Conservation (phyloP, 2,797 vertebrate genomes). For the Chloroceryle amazona region DNA sequence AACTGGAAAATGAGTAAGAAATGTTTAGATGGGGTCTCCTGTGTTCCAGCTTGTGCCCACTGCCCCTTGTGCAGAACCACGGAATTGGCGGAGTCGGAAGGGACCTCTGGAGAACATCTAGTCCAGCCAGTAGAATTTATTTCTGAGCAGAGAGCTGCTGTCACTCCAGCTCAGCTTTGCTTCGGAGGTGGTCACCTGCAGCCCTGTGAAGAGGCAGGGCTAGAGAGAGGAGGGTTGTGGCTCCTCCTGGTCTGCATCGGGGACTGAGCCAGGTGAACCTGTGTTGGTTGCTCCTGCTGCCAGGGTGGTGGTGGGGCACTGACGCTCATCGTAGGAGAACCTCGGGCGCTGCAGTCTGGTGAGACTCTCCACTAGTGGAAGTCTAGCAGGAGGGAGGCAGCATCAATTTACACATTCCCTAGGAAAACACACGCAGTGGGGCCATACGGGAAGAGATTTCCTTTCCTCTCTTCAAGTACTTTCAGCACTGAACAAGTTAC, state of each 20-base stretch:
- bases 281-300: neutral
- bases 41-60: too few species aligned
- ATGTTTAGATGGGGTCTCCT: neutral
- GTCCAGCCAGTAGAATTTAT: too few species aligned
- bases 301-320: rapidly evolving
- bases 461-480: neutral
- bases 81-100: too few species aligned
- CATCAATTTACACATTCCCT: rapidly evolving
- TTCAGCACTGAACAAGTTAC: neutral
- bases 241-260: neutral
- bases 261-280: neutral
- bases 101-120: too few species aligned
- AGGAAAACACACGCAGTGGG: neutral
- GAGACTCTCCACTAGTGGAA: neutral
- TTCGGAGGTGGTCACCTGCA: neutral
- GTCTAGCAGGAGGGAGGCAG: neutral
- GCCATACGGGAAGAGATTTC: neutral
- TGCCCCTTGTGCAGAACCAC: too few species aligned
- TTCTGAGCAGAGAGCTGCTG: neutral
- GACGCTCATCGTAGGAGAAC: rapidly evolving
- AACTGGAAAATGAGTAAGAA: neutral
- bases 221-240: neutral
- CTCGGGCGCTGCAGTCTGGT: neutral
- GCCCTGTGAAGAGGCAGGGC: neutral
- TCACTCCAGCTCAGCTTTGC: neutral